These are phyloP conservation scores for Raja brachyura DNA, from an alignment of 2,113 vertebrate species.

Conservation along the genomic window DNA sequence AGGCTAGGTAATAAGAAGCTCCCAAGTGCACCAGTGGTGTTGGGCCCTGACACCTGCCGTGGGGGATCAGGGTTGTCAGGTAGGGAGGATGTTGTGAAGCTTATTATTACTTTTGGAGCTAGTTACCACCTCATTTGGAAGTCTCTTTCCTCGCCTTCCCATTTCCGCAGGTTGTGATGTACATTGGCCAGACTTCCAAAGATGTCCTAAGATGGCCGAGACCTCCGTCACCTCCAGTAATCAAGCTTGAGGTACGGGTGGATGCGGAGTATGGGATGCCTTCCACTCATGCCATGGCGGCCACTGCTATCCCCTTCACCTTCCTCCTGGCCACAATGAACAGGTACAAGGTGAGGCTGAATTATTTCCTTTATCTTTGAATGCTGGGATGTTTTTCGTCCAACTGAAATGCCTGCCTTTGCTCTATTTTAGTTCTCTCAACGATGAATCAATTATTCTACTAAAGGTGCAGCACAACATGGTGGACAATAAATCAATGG, in stretches of 20 bases:
- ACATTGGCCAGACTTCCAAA: conserved; percentile 38
- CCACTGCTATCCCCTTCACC: conserved; percentile 38
- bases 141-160: not conserved
- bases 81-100: not conserved
- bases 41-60: not conserved
- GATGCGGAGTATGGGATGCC: conserved; percentile 40
- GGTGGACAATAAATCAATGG: not conserved
- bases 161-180: conserved; percentile 34
- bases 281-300: conserved; percentile 40
- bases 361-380: not conserved
- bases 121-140: not conserved
- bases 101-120: not conserved
- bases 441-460: not conserved
- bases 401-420: too few relatives aligned
- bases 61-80: not conserved
- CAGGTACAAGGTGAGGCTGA: conserved; percentile 30
- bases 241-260: conserved; percentile 38
- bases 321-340: conserved; percentile 36
- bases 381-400: not conserved
- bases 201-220: conserved; percentile 37
- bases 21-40: not conserved
- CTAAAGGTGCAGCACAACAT: not conserved
- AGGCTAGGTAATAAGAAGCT: not conserved
- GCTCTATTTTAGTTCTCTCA: not conserved
- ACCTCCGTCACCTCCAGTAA: conserved; percentile 37